These are phyloP conservation scores for Eira barbara DNA, from an alignment of 2,113 vertebrate genomes.

Conservation along the genomic window DNA sequence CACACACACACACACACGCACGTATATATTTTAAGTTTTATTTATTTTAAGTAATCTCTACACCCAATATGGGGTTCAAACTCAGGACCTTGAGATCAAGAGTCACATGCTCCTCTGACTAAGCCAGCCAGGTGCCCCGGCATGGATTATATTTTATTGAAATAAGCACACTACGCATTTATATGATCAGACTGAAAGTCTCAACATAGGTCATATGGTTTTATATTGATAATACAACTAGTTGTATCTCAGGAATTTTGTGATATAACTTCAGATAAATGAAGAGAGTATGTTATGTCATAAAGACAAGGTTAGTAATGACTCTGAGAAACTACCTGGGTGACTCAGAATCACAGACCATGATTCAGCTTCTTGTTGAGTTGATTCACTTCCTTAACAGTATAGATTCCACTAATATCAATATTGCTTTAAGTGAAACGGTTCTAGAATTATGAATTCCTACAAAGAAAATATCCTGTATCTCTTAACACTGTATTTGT, in stretches of 20 bases:
- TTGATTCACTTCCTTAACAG: conserved; percentile 26
- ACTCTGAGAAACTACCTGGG: not conserved
- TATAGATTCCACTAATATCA: not conserved
- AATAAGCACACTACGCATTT: not conserved
- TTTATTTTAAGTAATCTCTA: not conserved
- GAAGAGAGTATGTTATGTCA: not conserved
- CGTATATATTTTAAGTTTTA: not conserved
- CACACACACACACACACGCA: not conserved
- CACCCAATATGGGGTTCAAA: not conserved
- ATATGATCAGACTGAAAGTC: not conserved
- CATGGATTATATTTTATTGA: not conserved
- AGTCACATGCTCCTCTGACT: not conserved
- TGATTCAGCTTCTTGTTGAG: not conserved
- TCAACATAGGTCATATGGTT: not conserved
- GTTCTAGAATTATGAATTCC: not conserved
- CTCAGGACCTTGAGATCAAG: not conserved
- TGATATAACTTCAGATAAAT: not conserved
- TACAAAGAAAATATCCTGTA: conserved; percentile 29
- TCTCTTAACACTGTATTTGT: not conserved
- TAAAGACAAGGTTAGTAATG: conserved; percentile 15
- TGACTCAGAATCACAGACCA: conserved; percentile 21
- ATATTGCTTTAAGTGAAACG: conserved; percentile 3
- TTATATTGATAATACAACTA: not conserved
- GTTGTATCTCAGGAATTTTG: conserved; percentile 18
- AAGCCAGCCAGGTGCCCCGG: not conserved